Evolutionary conservation across 2,888 invertebrate species (phyloP).

Genomic region (Drosophila lutescens): DNA sequence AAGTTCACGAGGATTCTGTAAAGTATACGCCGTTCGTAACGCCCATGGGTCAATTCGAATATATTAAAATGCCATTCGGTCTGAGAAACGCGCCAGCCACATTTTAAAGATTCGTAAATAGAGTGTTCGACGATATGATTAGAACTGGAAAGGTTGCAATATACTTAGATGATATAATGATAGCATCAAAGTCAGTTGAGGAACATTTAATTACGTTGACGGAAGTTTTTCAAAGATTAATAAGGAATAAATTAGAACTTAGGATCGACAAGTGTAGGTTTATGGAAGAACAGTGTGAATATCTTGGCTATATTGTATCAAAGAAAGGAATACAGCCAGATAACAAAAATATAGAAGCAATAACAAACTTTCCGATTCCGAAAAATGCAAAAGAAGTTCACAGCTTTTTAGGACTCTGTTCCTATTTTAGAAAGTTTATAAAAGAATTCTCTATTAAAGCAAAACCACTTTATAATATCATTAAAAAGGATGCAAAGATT

Average conservation of each 20-base stretch:
- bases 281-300: not conserved
- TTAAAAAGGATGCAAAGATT: not conserved
- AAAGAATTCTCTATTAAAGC: not conserved
- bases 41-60: too few species aligned
- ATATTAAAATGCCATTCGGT: too few species aligned
- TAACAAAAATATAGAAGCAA: not conserved
- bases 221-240: too few species aligned
- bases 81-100: too few species aligned
- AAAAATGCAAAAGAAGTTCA: not conserved
- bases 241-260: not conserved
- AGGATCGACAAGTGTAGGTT: not conserved
- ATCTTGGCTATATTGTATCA: not conserved
- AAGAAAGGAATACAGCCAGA: not conserved
- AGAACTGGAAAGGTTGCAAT: not conserved
- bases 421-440: not conserved
- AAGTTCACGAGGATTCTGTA: too few species aligned
- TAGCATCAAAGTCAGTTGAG: not conserved
- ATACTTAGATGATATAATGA: not conserved
- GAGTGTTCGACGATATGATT: not conserved
- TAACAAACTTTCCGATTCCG: not conserved
- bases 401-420: not conserved
- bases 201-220: too few species aligned
- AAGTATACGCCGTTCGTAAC: too few species aligned
- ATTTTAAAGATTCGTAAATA: too few species aligned
- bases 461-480: not conserved